Conservation (phyloP, 1,140 invertebrate species). For the Musca vetustissima region DNA sequence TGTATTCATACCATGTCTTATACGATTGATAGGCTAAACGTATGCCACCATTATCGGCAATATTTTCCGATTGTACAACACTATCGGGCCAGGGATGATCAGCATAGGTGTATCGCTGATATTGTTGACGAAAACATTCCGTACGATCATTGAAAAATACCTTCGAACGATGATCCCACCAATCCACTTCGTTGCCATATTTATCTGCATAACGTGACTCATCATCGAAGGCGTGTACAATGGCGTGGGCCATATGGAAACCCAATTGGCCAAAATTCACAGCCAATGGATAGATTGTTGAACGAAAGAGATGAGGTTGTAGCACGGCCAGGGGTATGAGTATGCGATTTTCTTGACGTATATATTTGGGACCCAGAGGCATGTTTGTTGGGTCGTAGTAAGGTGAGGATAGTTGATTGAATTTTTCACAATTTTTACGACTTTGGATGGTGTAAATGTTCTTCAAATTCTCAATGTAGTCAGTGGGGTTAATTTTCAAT, state of each 20-base stretch:
- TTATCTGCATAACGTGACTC: no score
- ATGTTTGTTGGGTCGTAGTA: neutral
- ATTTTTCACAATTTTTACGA: constrained; percentile 18
- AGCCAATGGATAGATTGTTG: constrained; percentile 39
- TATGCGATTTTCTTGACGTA: constrained; percentile 36
- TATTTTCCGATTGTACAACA: constrained; percentile 71
- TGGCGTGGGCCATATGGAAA: constrained; percentile 62
- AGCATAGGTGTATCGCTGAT: constrained; percentile 55
- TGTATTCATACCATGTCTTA: constrained; percentile 38
- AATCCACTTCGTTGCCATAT: no score
- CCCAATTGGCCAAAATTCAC: constrained; percentile 46
- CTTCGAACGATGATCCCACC: no score
- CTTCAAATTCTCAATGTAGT: constrained; percentile 44
- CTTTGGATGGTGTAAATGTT: constrained; percentile 27
- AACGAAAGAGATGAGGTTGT: constrained; percentile 46
- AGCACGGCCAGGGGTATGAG: constrained; percentile 43
- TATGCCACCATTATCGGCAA: constrained; percentile 62
- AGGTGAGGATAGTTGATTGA: no score
- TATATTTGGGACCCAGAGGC: constrained; percentile 34
- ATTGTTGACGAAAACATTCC: constrained; percentile 79
- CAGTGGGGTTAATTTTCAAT: constrained; percentile 30
- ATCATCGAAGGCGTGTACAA: no score
- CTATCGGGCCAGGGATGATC: constrained; percentile 62
- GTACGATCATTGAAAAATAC: constrained; percentile 60
- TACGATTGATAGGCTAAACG: constrained; percentile 62